phyloP scores from a whole-genome alignment of 2,797 vertebrate genomes.

The Macrochelys suwanniensis region DNA sequence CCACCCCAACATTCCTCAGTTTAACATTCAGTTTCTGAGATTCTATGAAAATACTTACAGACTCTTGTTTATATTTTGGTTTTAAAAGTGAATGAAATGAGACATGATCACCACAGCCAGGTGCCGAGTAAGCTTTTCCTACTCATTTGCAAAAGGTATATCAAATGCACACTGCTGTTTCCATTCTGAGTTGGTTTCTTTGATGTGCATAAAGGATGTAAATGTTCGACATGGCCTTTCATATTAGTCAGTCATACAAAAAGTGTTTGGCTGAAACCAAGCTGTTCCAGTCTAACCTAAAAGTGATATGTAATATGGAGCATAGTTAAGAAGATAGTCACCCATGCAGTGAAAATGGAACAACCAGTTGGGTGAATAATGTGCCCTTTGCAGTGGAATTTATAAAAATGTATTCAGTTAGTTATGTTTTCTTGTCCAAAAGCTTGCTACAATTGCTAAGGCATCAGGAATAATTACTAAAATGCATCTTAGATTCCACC shows the following conservation, averaged over 20 bases:
- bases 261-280: neutral
- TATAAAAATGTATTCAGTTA: neutral
- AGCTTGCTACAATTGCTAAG: neutral
- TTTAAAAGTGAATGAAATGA: neutral
- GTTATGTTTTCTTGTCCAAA: neutral
- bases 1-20: neutral
- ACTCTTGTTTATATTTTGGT: neutral
- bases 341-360: neutral
- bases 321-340: neutral
- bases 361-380: neutral
- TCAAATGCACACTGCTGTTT: neutral
- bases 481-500: slow-evolving; percentile 7
- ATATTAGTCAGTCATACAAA: neutral
- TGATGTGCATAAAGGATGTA: neutral
- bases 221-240: neutral
- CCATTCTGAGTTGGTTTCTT: neutral
- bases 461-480: neutral
- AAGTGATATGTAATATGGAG: neutral
- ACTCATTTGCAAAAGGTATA: neutral
- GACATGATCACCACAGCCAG: neutral
- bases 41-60: neutral
- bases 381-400: neutral
- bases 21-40: neutral
- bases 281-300: neutral
- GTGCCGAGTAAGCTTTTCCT: neutral